Evolutionary conservation across 1,140 invertebrate species (phyloP).

Genomic region (Heliconius hewitsoni): DNA sequence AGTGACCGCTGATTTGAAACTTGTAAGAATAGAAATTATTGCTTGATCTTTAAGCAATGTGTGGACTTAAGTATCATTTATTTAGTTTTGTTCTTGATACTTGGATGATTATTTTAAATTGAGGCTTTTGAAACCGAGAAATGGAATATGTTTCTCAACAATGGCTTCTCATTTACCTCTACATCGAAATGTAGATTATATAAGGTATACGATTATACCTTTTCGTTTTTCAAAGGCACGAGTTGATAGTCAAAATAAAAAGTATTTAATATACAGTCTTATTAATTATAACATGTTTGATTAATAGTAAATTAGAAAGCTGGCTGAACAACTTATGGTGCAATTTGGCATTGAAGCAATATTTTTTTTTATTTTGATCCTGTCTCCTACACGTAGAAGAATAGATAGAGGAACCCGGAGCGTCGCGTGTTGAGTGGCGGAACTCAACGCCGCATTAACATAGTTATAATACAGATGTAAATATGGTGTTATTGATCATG

Average conservation of each 20-base stretch:
- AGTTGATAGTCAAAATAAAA: no score
- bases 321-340: not conserved
- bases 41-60: not conserved
- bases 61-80: not conserved
- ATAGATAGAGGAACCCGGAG: not conserved
- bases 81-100: not conserved
- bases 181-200: not conserved
- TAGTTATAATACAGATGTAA: no score
- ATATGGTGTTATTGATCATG: no score
- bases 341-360: no score
- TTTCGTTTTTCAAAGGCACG: no score
- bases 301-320: not conserved
- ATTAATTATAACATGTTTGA: not conserved
- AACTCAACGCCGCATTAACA: no score
- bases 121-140: not conserved
- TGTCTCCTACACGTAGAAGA: not conserved
- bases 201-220: not conserved
- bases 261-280: not conserved
- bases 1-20: conserved; percentile 21
- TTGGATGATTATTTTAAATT: not conserved
- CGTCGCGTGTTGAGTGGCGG: no score
- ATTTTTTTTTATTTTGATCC: not conserved
- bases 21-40: conserved; percentile 2
- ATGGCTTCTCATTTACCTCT: not conserved
- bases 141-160: not conserved